These are phyloP conservation scores for Helicorthomorpha holstii DNA, from an alignment of 1,140 invertebrate genomes.

Conservation along the genomic window DNA sequence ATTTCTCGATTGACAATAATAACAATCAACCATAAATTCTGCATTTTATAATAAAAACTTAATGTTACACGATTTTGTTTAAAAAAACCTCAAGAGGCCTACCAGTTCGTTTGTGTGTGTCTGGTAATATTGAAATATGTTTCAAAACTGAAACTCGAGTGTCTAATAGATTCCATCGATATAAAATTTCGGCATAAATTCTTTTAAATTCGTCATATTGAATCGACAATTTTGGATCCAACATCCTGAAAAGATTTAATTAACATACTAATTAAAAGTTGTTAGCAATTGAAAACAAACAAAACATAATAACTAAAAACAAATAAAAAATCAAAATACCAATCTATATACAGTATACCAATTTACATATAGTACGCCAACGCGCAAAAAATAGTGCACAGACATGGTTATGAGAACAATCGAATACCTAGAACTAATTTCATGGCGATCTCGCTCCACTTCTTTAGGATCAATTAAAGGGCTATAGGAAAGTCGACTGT, in stretches of 20 bases:
- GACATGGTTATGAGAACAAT: too few species aligned
- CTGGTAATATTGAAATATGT: constrained; percentile 39
- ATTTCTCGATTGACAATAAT: too few species aligned
- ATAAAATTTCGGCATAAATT: constrained; percentile 73
- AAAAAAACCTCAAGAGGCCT: background rate
- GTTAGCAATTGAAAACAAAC: background rate
- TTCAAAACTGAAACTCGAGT: constrained; percentile 67
- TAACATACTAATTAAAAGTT: background rate
- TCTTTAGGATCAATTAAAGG: constrained; percentile 12
- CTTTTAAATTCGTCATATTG: constrained; percentile 74
- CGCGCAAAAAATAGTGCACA: background rate
- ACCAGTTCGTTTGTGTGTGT: constrained; percentile 41
- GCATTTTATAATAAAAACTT: constrained; percentile 9
- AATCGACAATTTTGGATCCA: constrained; percentile 35
- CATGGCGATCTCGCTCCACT: constrained; percentile 19
- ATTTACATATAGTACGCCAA: too few species aligned
- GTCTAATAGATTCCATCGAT: constrained; percentile 63
- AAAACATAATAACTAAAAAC: background rate
- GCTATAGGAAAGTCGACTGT: constrained; percentile 4
- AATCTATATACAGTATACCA: too few species aligned
- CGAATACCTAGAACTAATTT: constrained; percentile 21
- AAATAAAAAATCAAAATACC: background rate
- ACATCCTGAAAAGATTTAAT: constrained; percentile 21
- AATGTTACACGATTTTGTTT: too few species aligned
- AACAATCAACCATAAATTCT: constrained; percentile 58